These are phyloP conservation scores for Drosophila koepferae DNA, from an alignment of 2,888 invertebrate species.

Conservation along the genomic window DNA sequence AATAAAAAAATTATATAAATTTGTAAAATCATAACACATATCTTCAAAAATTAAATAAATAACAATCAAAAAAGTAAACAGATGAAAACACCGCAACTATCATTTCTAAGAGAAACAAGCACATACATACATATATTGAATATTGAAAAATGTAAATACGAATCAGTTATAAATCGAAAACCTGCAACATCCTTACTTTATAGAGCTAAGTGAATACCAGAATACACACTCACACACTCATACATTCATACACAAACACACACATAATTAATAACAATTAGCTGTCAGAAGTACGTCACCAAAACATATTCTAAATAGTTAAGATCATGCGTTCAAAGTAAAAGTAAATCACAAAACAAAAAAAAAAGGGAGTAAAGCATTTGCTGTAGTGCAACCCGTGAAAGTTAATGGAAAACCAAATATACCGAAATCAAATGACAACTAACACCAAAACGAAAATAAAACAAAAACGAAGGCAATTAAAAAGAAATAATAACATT, in stretches of 20 bases:
- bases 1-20: conserved; percentile 15
- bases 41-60: conserved; percentile 53
- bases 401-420: conserved; percentile 33
- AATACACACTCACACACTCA: conserved; percentile 22
- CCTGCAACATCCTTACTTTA: conserved; percentile 74
- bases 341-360: conserved; percentile 10
- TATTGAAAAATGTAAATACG: conserved; percentile 51
- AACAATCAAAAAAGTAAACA: conserved; percentile 54
- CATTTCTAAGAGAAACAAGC: conserved; percentile 53
- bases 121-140: conserved; percentile 44
- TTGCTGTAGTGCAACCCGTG: conserved; percentile 50
- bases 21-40: conserved; percentile 73
- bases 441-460: conserved; percentile 42
- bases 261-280: conserved; percentile 27
- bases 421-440: conserved; percentile 43
- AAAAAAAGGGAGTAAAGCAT: conserved; percentile 2
- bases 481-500: conserved; percentile 34
- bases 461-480: conserved; percentile 27
- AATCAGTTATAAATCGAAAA: conserved; percentile 34
- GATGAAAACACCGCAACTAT: conserved; percentile 32
- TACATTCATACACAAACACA: conserved; percentile 25
- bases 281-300: conserved; percentile 22
- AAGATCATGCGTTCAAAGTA: conserved; percentile 45
- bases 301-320: conserved; percentile 25
- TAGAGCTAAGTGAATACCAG: conserved; percentile 68